Base-by-base conservation (phyloP, 2,888 invertebrate genomes). In the Drosophila subquinaria region DNA sequence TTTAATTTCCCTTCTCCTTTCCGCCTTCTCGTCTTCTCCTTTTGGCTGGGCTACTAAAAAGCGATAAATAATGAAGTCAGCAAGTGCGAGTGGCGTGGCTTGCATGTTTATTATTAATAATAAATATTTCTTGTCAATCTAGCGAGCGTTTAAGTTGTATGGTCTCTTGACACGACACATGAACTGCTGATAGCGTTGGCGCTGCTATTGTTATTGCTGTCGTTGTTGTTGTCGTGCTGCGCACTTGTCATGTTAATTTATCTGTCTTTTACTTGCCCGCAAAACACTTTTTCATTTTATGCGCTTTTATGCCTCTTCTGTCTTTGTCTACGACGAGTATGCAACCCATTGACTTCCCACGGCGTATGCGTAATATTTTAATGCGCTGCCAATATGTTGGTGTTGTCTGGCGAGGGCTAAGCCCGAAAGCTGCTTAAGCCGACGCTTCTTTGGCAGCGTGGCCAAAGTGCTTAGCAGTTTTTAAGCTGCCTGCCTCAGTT, bases 21-120 rank as follows among this genome's bases (percentile, higher is more conserved):
- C 5, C 23, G 4, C 23, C 23, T 27, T 33, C 36, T 10, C 40
- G 30, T n/a, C 55, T 27, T 23, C 17, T 27, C 55, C 15, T 64
- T 69, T 17, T 59, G 47, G 33, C n/a, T 42, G 42, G 27, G 20
- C 48, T 43, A 56, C 74, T 85, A 71, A 83, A 83, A 85, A 82
- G 82, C 88, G 76, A 87, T 87, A 88, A 88, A 87, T 87, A 85
- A 87, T 88, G 81, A 87, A 87, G 88, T 82, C 86, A 86, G 86
- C 85, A 83, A 87, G 88, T 88, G 85, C 83, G 80, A 73, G 64
- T 83, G 85, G 85, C 87, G 66, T 79, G 75, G 82, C 87, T 87
- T 76, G 86, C 86, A 87, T 87, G 86, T 87, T 88, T 86, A 83
- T 85, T 83, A 87, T 86, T 87, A 88, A 87, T 87, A 87, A 87